Conservation (phyloP, 2,113 vertebrate genomes). For the Vulpes ferrilata region DNA sequence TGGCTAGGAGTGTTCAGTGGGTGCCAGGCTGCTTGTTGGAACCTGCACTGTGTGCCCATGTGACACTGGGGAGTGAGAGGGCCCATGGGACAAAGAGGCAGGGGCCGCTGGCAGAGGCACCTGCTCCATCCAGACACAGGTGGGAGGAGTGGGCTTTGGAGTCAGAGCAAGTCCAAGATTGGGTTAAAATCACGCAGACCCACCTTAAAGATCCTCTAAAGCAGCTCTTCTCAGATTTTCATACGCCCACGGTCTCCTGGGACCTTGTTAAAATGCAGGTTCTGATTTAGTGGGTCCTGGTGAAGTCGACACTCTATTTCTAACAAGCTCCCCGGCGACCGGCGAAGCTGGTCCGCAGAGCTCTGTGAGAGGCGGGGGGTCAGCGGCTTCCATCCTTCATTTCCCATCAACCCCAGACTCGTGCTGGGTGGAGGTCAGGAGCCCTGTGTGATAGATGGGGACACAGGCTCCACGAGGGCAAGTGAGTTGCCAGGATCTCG, state of each 20-base stretch:
- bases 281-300: neutral
- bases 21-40: neutral
- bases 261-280: conserved; percentile 36
- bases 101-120: neutral
- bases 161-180: fast-evolving
- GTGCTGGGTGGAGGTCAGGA: fast-evolving
- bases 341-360: fast-evolving
- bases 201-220: fast-evolving
- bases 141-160: neutral
- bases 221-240: neutral
- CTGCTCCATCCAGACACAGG: fast-evolving
- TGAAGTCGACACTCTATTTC: neutral
- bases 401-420: neutral
- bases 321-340: conserved; percentile 10
- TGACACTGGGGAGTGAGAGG: neutral
- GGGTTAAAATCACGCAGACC: neutral
- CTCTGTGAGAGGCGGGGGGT: neutral
- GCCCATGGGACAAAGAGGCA: fast-evolving
- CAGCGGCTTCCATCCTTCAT: fast-evolving
- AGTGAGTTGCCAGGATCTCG: neutral
- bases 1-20: fast-evolving
- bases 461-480: neutral
- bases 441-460: neutral
- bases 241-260: fast-evolving
- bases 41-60: neutral